A percentile compares a stretch with the other conserved stretches of the same genome.
phyloP scores from a whole-genome alignment of 2,113 vertebrate species.

The Phyllopteryx taeniolatus region DNA sequence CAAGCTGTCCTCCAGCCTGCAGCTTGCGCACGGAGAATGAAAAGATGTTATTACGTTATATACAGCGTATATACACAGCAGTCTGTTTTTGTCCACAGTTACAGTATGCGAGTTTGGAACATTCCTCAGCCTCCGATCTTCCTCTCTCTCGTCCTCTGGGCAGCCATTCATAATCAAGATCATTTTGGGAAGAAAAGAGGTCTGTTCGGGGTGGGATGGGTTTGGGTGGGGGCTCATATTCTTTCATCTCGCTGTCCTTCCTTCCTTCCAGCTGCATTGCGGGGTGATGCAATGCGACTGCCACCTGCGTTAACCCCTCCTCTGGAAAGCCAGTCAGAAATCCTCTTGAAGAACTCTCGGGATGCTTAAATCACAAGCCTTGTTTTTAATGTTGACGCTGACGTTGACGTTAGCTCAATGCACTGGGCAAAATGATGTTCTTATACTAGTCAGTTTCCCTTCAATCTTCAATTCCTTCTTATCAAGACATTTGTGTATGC shows the following conservation, averaged over 20 bases:
- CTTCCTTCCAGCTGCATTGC: slow-evolving; percentile 23
- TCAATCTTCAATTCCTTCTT: background rate
- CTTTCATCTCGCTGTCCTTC: slow-evolving; percentile 40
- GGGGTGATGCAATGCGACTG: slow-evolving; percentile 13
- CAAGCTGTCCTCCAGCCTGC: slow-evolving; percentile 2
- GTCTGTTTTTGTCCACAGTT: no score
- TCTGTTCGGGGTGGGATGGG: slow-evolving; percentile 11
- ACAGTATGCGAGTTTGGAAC: slow-evolving; percentile 19
- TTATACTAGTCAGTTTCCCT: background rate
- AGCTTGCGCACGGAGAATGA: slow-evolving; percentile 2
- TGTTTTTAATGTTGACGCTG: background rate
- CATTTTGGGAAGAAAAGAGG: slow-evolving; percentile 31
- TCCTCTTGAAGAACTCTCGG: background rate
- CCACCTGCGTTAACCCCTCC: slow-evolving; percentile 4
- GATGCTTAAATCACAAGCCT: background rate
- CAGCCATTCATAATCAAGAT: slow-evolving; percentile 48
- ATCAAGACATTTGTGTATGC: background rate
- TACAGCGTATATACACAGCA: background rate
- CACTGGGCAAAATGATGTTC: background rate
- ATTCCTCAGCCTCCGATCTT: slow-evolving; percentile 45
- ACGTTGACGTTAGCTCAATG: no score
- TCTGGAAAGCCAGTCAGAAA: background rate
- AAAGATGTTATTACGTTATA: slow-evolving; percentile 4
- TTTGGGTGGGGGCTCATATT: background rate
- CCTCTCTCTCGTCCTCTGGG: slow-evolving; percentile 24